phyloP scores from a whole-genome alignment of 2,113 vertebrate species.

The Lasiurus cinereus region DNA sequence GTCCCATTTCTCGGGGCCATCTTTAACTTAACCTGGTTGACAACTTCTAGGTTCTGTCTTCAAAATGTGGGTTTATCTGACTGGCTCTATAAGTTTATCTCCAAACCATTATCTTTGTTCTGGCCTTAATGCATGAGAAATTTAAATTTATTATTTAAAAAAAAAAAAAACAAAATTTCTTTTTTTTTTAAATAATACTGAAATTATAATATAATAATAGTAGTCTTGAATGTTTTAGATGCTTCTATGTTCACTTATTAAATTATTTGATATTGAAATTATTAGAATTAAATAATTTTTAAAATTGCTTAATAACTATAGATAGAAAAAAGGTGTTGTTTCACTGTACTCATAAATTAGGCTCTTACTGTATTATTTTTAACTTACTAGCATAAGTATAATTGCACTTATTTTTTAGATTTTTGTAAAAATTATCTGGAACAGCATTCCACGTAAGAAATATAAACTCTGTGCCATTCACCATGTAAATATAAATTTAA shows the following conservation, averaged over 20 bases:
- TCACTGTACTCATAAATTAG: not conserved
- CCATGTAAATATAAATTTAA: constrained; percentile 6
- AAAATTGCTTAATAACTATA: constrained; percentile 16
- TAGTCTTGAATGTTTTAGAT: constrained; percentile 5
- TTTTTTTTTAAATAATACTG: constrained; percentile 33
- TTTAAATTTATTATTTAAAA: not conserved
- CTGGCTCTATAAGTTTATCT: not conserved
- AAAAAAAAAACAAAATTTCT: not conserved
- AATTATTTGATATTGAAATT: constrained; percentile 32
- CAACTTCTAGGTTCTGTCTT: not conserved
- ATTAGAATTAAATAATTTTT: not conserved
- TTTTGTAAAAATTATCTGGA: constrained; percentile 28
- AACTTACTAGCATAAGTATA: constrained; percentile 48
- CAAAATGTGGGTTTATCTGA: not conserved
- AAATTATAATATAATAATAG: not conserved
- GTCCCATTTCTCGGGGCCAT: not conserved
- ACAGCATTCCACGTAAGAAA: not conserved
- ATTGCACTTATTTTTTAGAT: not conserved
- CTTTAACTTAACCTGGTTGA: not conserved
- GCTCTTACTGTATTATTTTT: not conserved
- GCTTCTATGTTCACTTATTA: constrained; percentile 2
- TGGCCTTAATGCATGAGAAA: not conserved
- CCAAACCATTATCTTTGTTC: constrained; percentile 20
- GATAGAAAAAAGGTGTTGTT: not conserved
- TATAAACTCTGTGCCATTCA: constrained; percentile 12